phyloP scores from a whole-genome alignment of 2,888 invertebrate genomes.

The Rhamnusium bicolor region DNA sequence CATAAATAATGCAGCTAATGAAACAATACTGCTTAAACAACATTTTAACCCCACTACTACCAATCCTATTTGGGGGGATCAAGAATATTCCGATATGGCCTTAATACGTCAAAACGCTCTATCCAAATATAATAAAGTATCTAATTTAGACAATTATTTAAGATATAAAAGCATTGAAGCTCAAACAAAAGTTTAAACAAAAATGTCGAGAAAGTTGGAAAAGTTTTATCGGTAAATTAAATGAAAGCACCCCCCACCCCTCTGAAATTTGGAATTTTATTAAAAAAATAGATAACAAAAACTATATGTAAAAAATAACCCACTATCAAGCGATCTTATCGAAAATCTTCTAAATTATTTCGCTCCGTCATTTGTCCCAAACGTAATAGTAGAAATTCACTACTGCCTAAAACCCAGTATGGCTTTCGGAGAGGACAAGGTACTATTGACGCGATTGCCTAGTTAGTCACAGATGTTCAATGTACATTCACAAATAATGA shows the following conservation, averaged over 20 bases:
- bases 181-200: neutral
- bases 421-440: neutral
- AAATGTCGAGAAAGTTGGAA: neutral
- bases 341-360: neutral
- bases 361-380: neutral
- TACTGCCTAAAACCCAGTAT: neutral
- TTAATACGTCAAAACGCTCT: neutral
- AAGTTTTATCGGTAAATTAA: neutral
- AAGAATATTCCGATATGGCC: neutral
- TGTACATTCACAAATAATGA: no score
- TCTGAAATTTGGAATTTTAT: neutral
- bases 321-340: neutral
- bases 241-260: neutral
- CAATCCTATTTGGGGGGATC: neutral
- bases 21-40: no score
- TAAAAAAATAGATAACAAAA: neutral
- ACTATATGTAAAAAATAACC: neutral
- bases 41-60: neutral
- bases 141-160: neutral
- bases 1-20: neutral
- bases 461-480: no score
- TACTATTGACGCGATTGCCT: no score
- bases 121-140: neutral
- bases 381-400: neutral
- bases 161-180: no score